Base-by-base conservation (phyloP, 1,140 invertebrate species). In the Wiebesia pumilae region DNA sequence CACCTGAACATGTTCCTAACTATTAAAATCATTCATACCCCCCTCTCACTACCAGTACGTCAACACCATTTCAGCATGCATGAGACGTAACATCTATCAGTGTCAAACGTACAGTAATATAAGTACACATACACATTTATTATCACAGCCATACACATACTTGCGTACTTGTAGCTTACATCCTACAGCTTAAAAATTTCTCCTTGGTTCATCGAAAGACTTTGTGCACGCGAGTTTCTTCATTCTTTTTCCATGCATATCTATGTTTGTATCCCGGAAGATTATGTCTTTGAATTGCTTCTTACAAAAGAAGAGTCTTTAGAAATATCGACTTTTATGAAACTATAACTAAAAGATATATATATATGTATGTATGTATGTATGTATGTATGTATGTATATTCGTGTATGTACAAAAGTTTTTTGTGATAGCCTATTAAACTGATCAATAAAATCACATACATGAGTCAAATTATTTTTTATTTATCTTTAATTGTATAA, bases 341-440 rank as follows among this genome's bases (percentile, higher is more conserved):
- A 84, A 84, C 33, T 84, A 43, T 84, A 77, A 84, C 77, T 84
- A 75, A 84, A 84, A 33, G 30, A 33, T 40, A 9, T 27, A 33
- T n/a, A 33, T 35, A 16, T 16, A 16, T 19, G 51, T 54, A 54
- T 9, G 2, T 30, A 9, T 12, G 3, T 16, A 21, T 40, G 24
- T 27, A 33, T n/a, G 47, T 35, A 16, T 16, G 19, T 19, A 16
- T 54, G 19, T 9, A 10, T 30, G 3, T 12, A 30, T 16, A 21
- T 27, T 62, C 58, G 21, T 27, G 1, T 27, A 38, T 27, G 38
- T 14, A n/a, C 12, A 43, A 71, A 69, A 0, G n/a, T 71, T 24
- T 43, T 69, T 73, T 35, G 40, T 19, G 30, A 47, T 67, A 21
- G 24, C n/a, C 38, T 47, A 82, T 73, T 30, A 43, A 71, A 51